Evolutionary conservation across 2,797 vertebrate species (phyloP).

Genomic region (Anolis apletophallus): DNA sequence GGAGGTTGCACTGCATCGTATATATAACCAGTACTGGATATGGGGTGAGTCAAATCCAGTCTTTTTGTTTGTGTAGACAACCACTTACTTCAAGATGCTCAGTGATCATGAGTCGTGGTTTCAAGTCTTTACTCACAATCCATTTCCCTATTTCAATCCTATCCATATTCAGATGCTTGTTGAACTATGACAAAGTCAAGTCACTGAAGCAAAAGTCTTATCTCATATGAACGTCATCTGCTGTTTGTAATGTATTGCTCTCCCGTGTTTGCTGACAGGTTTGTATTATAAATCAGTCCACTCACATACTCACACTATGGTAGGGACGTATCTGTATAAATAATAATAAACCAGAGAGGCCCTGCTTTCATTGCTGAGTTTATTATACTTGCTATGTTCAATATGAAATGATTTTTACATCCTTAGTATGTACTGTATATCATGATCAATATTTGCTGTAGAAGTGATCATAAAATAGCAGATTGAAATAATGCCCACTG

Average conservation of each 20-base stretch:
- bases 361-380: not conserved
- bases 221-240: not conserved
- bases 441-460: not conserved
- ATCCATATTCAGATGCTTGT: too few species aligned
- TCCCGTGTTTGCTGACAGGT: not conserved
- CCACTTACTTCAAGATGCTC: too few species aligned
- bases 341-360: not conserved
- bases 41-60: too few species aligned
- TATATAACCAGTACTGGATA: too few species aligned
- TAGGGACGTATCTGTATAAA: not conserved
- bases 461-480: not conserved
- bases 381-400: not conserved
- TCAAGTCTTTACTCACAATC: too few species aligned
- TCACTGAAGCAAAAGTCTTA: not conserved
- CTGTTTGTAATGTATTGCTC: not conserved
- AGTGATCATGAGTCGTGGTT: too few species aligned
- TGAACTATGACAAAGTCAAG: too few species aligned
- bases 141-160: too few species aligned
- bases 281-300: too few species aligned
- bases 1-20: too few species aligned
- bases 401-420: accelerated
- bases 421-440: not conserved
- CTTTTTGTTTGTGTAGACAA: too few species aligned
- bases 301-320: not conserved
- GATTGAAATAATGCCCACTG: accelerated